Conservation (phyloP, 2,797 vertebrate genomes). For the Megalops cyprinoides region DNA sequence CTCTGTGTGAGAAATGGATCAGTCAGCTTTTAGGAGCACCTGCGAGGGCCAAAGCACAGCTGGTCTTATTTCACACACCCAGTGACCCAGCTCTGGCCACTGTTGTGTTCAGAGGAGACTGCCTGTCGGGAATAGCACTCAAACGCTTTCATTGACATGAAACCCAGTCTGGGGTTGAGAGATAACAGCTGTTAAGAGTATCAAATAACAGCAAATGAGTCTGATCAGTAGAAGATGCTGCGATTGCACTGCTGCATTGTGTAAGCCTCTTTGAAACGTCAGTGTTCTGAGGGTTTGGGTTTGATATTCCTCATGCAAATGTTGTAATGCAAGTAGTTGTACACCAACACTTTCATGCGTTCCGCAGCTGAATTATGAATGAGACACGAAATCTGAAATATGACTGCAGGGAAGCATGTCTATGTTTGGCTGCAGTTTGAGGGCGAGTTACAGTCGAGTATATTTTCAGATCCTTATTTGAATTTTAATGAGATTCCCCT, state of each 20-base stretch:
- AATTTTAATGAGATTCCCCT: constrained; percentile 6
- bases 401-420: background rate
- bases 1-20: too few relatives aligned
- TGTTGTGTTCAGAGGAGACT: background rate
- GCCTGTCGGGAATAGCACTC: background rate
- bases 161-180: background rate
- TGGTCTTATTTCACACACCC: too few relatives aligned
- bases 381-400: constrained; percentile 26
- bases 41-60: background rate
- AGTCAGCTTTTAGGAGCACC: too few relatives aligned
- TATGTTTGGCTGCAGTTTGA: background rate
- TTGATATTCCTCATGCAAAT: background rate
- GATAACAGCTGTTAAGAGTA: background rate
- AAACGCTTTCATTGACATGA: background rate
- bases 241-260: too few relatives aligned
- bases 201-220: background rate
- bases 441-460: background rate
- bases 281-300: background rate
- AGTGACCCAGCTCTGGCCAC: background rate
- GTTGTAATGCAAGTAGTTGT: constrained; percentile 9
- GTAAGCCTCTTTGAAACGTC: background rate
- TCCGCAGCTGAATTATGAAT: constrained; percentile 10
- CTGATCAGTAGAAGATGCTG: background rate
- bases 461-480: background rate
- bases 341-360: constrained; percentile 4